Evolutionary conservation across 2,797 vertebrate genomes (phyloP).

Genomic region (Remorina albescens): DNA sequence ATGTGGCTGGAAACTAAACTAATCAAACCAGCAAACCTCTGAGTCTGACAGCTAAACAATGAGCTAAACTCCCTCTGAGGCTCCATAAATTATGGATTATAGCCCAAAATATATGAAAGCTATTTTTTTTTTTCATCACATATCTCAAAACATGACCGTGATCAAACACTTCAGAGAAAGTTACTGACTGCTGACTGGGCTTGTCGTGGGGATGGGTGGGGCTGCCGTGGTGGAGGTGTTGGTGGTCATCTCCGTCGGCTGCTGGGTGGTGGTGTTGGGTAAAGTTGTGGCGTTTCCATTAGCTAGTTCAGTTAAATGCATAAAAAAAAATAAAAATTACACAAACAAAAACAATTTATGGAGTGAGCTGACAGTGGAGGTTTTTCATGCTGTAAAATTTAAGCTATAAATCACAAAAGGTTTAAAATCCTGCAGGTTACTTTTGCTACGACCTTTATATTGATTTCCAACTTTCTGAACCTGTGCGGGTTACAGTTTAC

Average conservation of each 20-base stretch:
- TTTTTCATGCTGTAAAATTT: no score
- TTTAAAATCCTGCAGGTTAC: not conserved
- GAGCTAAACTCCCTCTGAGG: not conserved
- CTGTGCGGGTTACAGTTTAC: not conserved
- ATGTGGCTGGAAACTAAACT: no score
- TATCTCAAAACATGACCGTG: not conserved
- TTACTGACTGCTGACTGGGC: conserved; percentile 59
- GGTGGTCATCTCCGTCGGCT: conserved; percentile 1
- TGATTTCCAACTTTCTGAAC: no score
- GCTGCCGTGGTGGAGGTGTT: conserved; percentile 27
- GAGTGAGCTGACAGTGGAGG: not conserved
- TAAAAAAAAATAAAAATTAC: conserved; percentile 16
- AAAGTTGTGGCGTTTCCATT: not conserved
- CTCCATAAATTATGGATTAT: not conserved
- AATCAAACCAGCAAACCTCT: not conserved
- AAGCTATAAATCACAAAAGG: not conserved
- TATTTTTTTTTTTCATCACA: not conserved
- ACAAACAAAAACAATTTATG: no score
- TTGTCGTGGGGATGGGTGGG: conserved; percentile 2
- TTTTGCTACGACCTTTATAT: not conserved
- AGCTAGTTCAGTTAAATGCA: not conserved
- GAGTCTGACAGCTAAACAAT: not conserved
- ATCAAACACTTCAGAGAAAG: not conserved
- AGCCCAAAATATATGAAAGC: not conserved
- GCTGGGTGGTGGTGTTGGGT: conserved; percentile 2